Evolutionary conservation across 2,113 vertebrate genomes (phyloP).

Genomic region (Fulmarus glacialis): DNA sequence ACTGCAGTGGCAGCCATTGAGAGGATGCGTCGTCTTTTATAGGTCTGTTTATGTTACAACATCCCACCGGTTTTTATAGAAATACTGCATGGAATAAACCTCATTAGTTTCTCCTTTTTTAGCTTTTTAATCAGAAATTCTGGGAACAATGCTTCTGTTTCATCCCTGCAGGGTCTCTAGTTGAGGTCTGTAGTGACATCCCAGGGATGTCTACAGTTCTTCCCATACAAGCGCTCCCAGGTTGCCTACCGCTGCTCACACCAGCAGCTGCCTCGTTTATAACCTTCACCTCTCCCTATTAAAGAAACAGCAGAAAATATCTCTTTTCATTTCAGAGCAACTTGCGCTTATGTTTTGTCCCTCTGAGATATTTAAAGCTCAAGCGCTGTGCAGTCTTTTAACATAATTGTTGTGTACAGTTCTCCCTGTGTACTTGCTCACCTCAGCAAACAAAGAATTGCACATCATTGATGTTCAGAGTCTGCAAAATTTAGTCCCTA

Average conservation of each 20-base stretch:
- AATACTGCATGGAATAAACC: neutral
- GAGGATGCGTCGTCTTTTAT: neutral
- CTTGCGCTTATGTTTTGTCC: neutral
- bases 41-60: neutral
- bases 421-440: constrained; percentile 17
- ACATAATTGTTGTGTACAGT: constrained; percentile 11
- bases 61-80: neutral
- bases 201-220: neutral
- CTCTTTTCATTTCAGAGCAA: neutral
- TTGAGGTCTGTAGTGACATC: neutral
- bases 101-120: neutral
- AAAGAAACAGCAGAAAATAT: neutral
- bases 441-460: constrained; percentile 47
- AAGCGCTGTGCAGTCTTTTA: neutral
- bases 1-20: neutral
- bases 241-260: neutral
- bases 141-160: neutral
- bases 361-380: constrained; percentile 10
- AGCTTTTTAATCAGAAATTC: neutral
- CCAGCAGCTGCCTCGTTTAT: neutral
- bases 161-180: neutral
- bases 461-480: neutral
- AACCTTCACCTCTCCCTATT: neutral
- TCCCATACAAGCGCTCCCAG: fast-evolving
- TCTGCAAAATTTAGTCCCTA: constrained; percentile 19